These are phyloP conservation scores for Stenoptilia bipunctidactyla DNA, from an alignment of 2,888 invertebrate species.

Conservation along the genomic window DNA sequence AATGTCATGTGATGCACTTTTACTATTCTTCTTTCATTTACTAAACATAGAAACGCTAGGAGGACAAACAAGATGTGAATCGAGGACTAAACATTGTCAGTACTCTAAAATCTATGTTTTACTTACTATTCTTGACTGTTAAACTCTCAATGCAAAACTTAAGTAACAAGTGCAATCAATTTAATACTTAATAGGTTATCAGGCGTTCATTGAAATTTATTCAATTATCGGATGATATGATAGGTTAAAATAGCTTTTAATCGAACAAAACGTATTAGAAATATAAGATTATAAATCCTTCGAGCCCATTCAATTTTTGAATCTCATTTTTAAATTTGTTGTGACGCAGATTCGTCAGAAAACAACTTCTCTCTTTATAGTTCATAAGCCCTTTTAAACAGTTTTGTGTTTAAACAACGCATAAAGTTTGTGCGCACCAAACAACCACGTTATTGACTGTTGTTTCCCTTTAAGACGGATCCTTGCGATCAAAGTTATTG, in stretches of 20 bases:
- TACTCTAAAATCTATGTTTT: too few species aligned
- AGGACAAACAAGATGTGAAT: too few species aligned
- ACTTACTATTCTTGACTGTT: too few species aligned
- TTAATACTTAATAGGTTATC: too few species aligned
- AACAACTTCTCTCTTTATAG: slow-evolving; percentile 25
- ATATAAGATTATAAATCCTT: background rate
- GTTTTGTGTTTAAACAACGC: slow-evolving; percentile 32
- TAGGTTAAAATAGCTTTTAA: too few species aligned
- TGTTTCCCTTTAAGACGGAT: slow-evolving; percentile 23
- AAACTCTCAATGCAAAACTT: too few species aligned
- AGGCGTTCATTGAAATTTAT: too few species aligned
- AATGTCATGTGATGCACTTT: slow-evolving; percentile 4
- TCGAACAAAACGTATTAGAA: background rate
- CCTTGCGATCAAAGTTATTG: background rate
- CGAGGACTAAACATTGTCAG: too few species aligned
- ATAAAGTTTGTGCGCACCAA: slow-evolving; percentile 36
- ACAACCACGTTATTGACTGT: slow-evolving; percentile 31
- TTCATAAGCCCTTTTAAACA: slow-evolving; percentile 29
- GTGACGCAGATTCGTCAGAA: slow-evolving; percentile 20
- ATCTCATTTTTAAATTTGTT: slow-evolving; percentile 10
- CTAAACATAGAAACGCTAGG: too few species aligned
- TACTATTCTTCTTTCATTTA: background rate
- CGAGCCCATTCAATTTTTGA: background rate
- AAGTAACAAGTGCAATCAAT: too few species aligned
- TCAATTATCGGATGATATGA: too few species aligned